Base-by-base conservation (phyloP, 2,113 vertebrate species). In the Casuarius casuarius region DNA sequence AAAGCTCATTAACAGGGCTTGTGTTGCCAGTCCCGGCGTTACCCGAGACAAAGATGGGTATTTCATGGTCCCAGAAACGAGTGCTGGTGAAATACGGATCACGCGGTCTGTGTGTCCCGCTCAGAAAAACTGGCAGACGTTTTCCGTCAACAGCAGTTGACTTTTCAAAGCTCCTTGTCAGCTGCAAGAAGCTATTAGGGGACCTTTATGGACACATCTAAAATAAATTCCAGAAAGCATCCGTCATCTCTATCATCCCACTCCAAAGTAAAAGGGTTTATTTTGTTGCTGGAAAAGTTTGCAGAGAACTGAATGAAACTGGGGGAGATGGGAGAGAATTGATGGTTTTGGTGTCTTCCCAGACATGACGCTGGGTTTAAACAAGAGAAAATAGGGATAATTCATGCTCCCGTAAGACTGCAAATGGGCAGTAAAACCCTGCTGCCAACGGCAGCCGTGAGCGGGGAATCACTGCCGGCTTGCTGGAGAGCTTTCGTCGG, bases 91-190 rank as follows among this genome's bases (percentile, higher is more conserved):
- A 77, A 86, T 66, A 89, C 18, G 58, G 91, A 80, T 92, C 22
- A 76, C 91, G 73, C 73, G 71, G 87, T 83, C 93, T 88, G 33
- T 54, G 18, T 28, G 46, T 67, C 68, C 21, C 10, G 62, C 67
- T 87, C 4, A 40, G 42, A 62, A 58, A 22, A 48, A 65, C n/a
- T 29, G 89, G 63, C 77, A 68, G 94, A 70, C 89, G 72, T 91
- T 95, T 95, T 94, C 93, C 91, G 77, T 75, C 84, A 67, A 38
- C 87, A 91, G 94, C 91, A 94, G 80, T 91, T 96, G 96, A 93
- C 89, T 96, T 80, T n/a, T 13, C 56, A 61, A 56, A 89, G 23
- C 87, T 94, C 44, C 87, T 95, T 81, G 38, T 95, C 91, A 87
- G 89, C 95, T 95, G 89, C 68, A 89, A 89, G 62, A 54, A 92